phyloP scores from a whole-genome alignment of 2,888 invertebrate species.

The Trachelus tabidus region DNA sequence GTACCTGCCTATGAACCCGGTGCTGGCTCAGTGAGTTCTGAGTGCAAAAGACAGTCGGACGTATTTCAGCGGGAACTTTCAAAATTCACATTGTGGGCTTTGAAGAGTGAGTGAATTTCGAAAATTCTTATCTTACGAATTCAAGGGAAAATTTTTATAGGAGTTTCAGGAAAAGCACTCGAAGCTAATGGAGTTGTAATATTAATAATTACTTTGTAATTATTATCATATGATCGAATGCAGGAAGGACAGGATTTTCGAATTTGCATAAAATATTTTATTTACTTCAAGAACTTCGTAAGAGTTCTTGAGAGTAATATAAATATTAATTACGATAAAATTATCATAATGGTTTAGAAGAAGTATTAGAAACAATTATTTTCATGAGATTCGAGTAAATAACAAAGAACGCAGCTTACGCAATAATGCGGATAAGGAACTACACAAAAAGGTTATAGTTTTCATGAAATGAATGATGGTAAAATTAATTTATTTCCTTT shows the following conservation, averaged over 20 bases:
- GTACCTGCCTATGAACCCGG: slow-evolving; percentile 57
- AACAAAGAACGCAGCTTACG: not conserved
- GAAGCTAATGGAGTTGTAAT: not conserved
- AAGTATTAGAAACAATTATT: slow-evolving; percentile 6
- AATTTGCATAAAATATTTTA: slow-evolving; percentile 6
- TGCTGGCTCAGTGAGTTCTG: slow-evolving; percentile 52
- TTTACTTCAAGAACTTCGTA: not conserved
- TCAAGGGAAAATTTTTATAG: not conserved
- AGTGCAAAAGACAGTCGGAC: slow-evolving; percentile 54
- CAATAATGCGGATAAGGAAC: not conserved
- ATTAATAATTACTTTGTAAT: too few relatives aligned
- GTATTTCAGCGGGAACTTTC: slow-evolving; percentile 54
- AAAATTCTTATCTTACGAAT: not conserved
- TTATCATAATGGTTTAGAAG: not conserved
- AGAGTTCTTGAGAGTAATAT: not conserved
- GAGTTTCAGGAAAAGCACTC: not conserved
- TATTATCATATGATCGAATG: slow-evolving; percentile 1
- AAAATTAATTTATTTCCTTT: not conserved
- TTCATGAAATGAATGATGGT: not conserved
- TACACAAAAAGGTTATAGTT: not conserved
- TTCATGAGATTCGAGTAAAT: slow-evolving; percentile 8
- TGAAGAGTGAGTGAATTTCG: slow-evolving; percentile 53
- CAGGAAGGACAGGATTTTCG: not conserved
- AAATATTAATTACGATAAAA: not conserved
- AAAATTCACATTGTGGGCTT: slow-evolving; percentile 61